Evolutionary conservation across 2,797 vertebrate species (phyloP), one percentile per base, ranked within the genome.

Genomic region (Selene dorsalis): DNA sequence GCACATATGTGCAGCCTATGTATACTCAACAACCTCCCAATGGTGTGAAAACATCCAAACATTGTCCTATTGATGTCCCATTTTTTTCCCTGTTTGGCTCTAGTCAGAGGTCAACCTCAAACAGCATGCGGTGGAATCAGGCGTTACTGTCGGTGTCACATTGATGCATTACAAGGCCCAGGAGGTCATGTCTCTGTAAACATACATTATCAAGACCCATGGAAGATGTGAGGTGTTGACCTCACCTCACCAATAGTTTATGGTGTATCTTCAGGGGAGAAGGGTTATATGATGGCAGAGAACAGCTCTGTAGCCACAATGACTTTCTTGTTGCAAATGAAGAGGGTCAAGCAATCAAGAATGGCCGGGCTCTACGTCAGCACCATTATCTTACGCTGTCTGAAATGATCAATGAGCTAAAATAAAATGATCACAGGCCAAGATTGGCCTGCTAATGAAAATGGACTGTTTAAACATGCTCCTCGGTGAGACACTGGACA

Each of bases 151-250:
- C 94, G 84, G 14, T 96, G 97, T 97, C 97, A 97, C 91, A 95
- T 95, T 99, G 98, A 99, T 98, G 95, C 96, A 99, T 97, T 96
- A 95, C 97, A 92, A 90, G 28, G 95, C 95, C 95, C 95, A 93
- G 95, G 95, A 97, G 98, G 97, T 98, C 97, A 97, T 87, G 89
- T 96, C 97, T 98, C 96, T 96, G 96, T 96, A 98, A 97, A 98
- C 98, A 97, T 98, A 97, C 95, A 98, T 98, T 98, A 99, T 98
- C 96, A 98, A 97, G 97, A 97, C 95, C 96, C 96, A 97, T 96
- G 96, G 97, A 96, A 96, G 96, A 96, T 94, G 96, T 95, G 95
- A 85, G 93, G 95, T 95, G 95, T 92, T 78, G 93, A 96, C 95
- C 96, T 90, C 95, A 94, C 96, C 96, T 90, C 95, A 94, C 96